phyloP scores from a whole-genome alignment of 1,140 invertebrate species.

The Mya arenaria region DNA sequence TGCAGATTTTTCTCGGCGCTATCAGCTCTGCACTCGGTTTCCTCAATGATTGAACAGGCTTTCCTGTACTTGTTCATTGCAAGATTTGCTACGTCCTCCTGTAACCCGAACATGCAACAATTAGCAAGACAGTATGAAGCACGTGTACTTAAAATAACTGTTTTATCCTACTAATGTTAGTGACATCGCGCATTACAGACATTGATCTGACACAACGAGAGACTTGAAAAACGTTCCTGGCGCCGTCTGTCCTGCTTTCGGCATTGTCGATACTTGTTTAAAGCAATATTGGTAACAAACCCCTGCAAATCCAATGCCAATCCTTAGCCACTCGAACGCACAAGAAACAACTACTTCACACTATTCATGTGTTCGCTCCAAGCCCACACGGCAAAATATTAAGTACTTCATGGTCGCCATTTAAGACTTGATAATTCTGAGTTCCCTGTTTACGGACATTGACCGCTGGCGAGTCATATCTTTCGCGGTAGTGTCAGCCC shows the following conservation, averaged over 20 bases:
- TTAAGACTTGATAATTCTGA: constrained; percentile 30
- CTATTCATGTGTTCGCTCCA: no score
- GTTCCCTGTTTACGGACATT: constrained; percentile 79
- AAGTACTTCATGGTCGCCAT: no score
- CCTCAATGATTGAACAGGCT: constrained; percentile 78
- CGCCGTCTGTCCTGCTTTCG: constrained; percentile 78
- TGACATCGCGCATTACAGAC: constrained; percentile 78
- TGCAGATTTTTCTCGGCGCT: constrained; percentile 77
- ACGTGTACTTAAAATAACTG: no score
- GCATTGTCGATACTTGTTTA: constrained; percentile 82
- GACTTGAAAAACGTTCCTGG: constrained; percentile 77
- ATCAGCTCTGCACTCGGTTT: constrained; percentile 80
- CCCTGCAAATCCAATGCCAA: no score
- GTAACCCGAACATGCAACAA: no score
- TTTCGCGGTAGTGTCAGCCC: constrained; percentile 79
- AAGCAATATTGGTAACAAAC: constrained; percentile 79
- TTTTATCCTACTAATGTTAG: constrained; percentile 72
- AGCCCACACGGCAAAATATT: no score
- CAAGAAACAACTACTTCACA: no score
- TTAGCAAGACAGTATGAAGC: no score
- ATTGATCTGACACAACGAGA: constrained; percentile 77
- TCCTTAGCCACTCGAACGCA: no score
- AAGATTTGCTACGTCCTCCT: constrained; percentile 81
- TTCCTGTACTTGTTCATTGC: constrained; percentile 82
- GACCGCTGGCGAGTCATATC: constrained; percentile 77